These are phyloP conservation scores for Latrodectus geometricus DNA, from an alignment of 1,140 invertebrate genomes.

Conservation along the genomic window DNA sequence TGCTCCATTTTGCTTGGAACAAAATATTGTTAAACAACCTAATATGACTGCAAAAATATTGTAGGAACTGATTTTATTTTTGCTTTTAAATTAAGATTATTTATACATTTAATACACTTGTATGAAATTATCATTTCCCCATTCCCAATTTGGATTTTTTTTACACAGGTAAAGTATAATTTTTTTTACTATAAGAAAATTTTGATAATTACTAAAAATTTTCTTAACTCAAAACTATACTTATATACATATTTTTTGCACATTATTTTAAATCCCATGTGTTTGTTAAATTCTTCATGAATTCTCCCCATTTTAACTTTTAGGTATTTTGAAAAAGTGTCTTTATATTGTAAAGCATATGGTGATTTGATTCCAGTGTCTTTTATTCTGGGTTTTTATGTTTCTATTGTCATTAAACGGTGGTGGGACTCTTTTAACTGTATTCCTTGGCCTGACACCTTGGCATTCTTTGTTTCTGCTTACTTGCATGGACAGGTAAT, in stretches of 20 bases:
- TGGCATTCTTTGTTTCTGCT: slow-evolving; percentile 86
- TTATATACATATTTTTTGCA: not conserved
- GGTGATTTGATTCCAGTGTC: slow-evolving; percentile 76
- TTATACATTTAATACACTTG: too few species aligned
- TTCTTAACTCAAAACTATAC: too few species aligned
- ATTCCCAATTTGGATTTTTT: too few species aligned
- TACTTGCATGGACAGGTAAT: slow-evolving; percentile 86
- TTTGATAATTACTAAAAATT: too few species aligned
- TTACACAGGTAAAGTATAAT: too few species aligned
- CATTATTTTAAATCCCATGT: not conserved
- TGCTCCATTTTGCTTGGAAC: too few species aligned
- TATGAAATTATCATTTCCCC: too few species aligned
- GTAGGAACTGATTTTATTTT: too few species aligned
- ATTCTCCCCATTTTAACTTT: slow-evolving; percentile 15
- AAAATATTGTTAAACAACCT: too few species aligned
- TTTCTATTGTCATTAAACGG: slow-evolving; percentile 87
- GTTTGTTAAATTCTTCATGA: not conserved
- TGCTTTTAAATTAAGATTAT: too few species aligned
- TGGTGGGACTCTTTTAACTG: slow-evolving; percentile 74
- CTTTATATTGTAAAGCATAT: slow-evolving; percentile 68
- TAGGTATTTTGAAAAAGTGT: slow-evolving; percentile 69
- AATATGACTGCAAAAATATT: too few species aligned
- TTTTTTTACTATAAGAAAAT: too few species aligned
- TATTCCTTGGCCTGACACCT: slow-evolving; percentile 89
- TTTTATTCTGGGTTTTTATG: slow-evolving; percentile 94